These are phyloP conservation scores for Polydesmus complanatus DNA, from an alignment of 2,888 invertebrate genomes.

Conservation along the genomic window DNA sequence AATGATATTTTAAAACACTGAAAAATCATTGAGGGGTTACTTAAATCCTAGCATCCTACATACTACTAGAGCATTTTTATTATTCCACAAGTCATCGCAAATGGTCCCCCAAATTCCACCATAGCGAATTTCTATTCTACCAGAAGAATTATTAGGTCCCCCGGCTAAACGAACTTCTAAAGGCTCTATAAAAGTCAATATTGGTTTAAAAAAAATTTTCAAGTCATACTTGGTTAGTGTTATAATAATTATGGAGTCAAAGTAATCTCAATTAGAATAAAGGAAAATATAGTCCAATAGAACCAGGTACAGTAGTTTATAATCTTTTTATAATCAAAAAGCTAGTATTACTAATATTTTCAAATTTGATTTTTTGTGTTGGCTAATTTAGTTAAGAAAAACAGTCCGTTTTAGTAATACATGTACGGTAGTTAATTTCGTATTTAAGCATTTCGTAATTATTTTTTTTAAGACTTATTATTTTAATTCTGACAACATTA, in stretches of 20 bases:
- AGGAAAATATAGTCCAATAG: not conserved
- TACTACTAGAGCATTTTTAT: slow-evolving; percentile 43
- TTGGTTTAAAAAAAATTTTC: not conserved
- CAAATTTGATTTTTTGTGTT: no score
- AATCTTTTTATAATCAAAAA: no score
- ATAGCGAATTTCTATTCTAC: slow-evolving; percentile 53
- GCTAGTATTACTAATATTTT: no score
- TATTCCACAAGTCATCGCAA: slow-evolving; percentile 61
- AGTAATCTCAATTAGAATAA: not conserved
- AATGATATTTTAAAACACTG: not conserved
- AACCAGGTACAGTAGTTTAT: not conserved
- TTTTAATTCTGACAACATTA: not conserved
- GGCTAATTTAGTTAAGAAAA: no score
- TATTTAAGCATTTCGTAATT: not conserved
- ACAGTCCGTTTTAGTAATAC: no score
- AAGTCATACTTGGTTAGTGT: not conserved
- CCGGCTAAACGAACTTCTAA: slow-evolving; percentile 46
- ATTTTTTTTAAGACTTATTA: slow-evolving; percentile 38
- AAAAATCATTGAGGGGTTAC: slow-evolving; percentile 24
- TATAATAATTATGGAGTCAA: not conserved
- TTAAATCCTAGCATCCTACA: slow-evolving; percentile 33
- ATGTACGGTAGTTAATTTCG: no score
- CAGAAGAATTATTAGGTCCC: slow-evolving; percentile 43
- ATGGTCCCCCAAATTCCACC: slow-evolving; percentile 60
- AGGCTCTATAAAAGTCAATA: slow-evolving; percentile 24